Percentiles rank a stretch among this genome's conserved stretches.
phyloP scores from a whole-genome alignment of 37 sponge, comb jelly and placozoan species.

The Cliona cf. orientalis region DNA sequence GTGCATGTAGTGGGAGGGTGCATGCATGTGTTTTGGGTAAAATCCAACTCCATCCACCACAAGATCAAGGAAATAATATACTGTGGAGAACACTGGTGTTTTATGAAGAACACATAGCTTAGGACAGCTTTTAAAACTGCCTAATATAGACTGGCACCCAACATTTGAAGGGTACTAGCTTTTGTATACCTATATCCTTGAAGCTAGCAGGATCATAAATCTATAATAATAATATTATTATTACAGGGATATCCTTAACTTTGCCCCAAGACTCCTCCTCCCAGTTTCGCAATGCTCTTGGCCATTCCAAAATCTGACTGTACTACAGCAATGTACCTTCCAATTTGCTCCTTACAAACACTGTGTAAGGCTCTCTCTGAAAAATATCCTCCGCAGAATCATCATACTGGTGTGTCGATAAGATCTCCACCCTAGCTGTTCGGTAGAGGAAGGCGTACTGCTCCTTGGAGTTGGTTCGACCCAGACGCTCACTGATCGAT shows the following conservation, averaged over 20 bases:
- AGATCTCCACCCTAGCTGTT: slow-evolving; percentile 23
- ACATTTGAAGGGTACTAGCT: no score
- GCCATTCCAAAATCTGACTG: neutral
- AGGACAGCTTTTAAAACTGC: no score
- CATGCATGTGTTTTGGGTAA: neutral
- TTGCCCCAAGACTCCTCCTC: no score
- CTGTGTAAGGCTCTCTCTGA: slow-evolving; percentile 75
- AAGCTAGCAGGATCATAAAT: no score
- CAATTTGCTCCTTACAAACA: slow-evolving; percentile 2
- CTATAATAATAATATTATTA: no score
- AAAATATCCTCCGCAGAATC: slow-evolving; percentile 61
- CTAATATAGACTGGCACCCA: no score
- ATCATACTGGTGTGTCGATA: slow-evolving; percentile 35
- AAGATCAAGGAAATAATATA: neutral
- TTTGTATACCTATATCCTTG: no score
- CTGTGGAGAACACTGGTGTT: neutral
- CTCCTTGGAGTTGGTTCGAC: slow-evolving; percentile 79
- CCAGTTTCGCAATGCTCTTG: no score
- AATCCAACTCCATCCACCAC: neutral
- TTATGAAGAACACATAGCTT: no score
- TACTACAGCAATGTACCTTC: neutral
- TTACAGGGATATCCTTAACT: no score
- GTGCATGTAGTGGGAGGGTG: slow-evolving; percentile 20
- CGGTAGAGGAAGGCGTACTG: slow-evolving; percentile 93
- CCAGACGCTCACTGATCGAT: slow-evolving; percentile 74